These are phyloP conservation scores for Prunella fulvescens DNA, from an alignment of 2,113 vertebrate species.

Conservation along the genomic window DNA sequence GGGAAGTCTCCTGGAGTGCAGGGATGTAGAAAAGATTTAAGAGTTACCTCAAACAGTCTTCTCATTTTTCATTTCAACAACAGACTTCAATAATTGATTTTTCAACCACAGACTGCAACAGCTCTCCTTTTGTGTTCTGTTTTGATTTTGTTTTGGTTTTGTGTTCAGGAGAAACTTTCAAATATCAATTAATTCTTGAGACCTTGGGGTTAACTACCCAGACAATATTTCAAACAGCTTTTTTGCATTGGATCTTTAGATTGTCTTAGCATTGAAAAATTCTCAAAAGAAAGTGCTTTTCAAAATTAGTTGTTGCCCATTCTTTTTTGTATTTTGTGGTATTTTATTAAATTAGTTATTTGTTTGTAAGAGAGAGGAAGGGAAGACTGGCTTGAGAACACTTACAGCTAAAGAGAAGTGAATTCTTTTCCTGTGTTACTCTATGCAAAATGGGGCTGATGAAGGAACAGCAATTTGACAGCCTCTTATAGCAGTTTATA, in stretches of 20 bases:
- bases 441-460: not conserved
- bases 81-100: not conserved
- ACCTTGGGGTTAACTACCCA: not conserved
- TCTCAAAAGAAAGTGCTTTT: not conserved
- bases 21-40: not conserved
- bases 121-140: not conserved
- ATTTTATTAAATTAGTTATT: not conserved
- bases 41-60: not conserved
- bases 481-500: not conserved
- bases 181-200: not conserved
- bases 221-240: not conserved
- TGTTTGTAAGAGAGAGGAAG: not conserved
- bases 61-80: not conserved
- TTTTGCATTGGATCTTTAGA: not conserved
- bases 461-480: not conserved
- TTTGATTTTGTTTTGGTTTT: not conserved
- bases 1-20: not conserved
- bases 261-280: not conserved
- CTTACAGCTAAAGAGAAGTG: not conserved
- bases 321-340: not conserved
- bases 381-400: not conserved
- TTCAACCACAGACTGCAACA: not conserved
- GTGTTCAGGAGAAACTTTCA: not conserved
- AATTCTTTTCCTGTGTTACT: not conserved
- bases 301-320: not conserved